phyloP scores from a whole-genome alignment of 2,888 invertebrate species.

The Ptychoptera contaminata region DNA sequence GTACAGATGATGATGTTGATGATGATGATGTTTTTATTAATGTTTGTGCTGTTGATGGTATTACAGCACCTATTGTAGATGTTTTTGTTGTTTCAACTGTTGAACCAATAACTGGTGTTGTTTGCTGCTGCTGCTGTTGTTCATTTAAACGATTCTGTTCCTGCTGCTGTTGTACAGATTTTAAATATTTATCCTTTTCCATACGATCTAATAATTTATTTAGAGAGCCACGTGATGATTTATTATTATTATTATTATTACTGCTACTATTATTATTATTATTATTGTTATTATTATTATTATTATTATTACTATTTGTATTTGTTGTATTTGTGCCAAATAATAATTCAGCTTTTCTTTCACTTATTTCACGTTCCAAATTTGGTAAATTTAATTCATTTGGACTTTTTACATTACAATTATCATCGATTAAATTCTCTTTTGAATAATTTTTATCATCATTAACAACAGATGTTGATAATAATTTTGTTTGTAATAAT shows the following conservation, averaged over 20 bases:
- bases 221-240: slow-evolving; percentile 27
- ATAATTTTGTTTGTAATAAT: not conserved
- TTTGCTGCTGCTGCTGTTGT: slow-evolving; percentile 8
- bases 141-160: slow-evolving; percentile 6
- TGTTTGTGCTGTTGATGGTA: slow-evolving; percentile 9
- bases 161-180: not conserved
- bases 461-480: not conserved
- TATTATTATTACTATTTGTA: no score
- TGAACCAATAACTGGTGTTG: no score
- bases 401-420: slow-evolving; percentile 6
- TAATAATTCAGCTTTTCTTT: slow-evolving; percentile 23
- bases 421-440: slow-evolving; percentile 11
- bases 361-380: slow-evolving; percentile 25
- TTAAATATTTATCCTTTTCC: slow-evolving; percentile 24
- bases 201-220: slow-evolving; percentile 40
- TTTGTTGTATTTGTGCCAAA: no score
- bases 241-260: slow-evolving; percentile 25
- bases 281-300: slow-evolving; percentile 10
- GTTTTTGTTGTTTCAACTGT: slow-evolving; percentile 8
- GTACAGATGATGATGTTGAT: slow-evolving; percentile 1
- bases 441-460: not conserved
- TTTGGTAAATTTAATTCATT: slow-evolving; percentile 12
- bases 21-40: slow-evolving; percentile 5
- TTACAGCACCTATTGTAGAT: not conserved
- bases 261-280: slow-evolving; percentile 22